These are phyloP conservation scores for Geococcyx californianus DNA, from an alignment of 2,113 vertebrate genomes.

Conservation along the genomic window DNA sequence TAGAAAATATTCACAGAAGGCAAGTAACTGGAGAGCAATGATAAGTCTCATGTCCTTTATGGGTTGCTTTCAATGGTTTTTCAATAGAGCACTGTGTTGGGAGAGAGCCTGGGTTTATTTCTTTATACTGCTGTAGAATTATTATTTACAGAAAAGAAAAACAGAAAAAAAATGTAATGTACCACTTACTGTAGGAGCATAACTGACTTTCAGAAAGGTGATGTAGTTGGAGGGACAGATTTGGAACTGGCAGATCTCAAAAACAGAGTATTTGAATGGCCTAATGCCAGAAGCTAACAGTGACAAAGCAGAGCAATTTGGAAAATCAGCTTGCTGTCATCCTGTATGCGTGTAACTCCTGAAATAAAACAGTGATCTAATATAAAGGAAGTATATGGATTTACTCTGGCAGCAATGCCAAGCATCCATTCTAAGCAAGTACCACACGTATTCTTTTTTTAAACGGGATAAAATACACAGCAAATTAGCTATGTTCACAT, in stretches of 20 bases:
- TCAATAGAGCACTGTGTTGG: neutral
- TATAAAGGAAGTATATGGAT: constrained; percentile 38
- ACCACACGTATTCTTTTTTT: neutral
- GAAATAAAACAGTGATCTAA: constrained; percentile 59
- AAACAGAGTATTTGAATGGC: constrained; percentile 34
- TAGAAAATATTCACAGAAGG: neutral
- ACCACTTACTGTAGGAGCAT: neutral
- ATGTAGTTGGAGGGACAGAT: neutral
- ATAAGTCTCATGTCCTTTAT: neutral
- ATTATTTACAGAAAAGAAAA: neutral
- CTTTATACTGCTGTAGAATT: neutral
- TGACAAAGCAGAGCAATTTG: constrained; percentile 65
- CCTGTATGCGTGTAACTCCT: constrained; percentile 30
- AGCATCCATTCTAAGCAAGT: neutral
- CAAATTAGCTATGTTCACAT: neutral
- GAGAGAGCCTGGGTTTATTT: neutral
- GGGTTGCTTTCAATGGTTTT: neutral
- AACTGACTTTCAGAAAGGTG: constrained; percentile 5
- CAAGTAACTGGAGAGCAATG: neutral
- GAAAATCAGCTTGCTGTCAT: constrained; percentile 62
- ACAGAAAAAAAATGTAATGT: neutral
- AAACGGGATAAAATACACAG: neutral
- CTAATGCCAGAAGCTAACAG: constrained; percentile 35
- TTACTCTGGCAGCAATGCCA: constrained; percentile 31
- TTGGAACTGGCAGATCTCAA: constrained; percentile 28